Evolutionary conservation across 1,140 invertebrate species (phyloP).

Genomic region (Zaprionus camerounensis): DNA sequence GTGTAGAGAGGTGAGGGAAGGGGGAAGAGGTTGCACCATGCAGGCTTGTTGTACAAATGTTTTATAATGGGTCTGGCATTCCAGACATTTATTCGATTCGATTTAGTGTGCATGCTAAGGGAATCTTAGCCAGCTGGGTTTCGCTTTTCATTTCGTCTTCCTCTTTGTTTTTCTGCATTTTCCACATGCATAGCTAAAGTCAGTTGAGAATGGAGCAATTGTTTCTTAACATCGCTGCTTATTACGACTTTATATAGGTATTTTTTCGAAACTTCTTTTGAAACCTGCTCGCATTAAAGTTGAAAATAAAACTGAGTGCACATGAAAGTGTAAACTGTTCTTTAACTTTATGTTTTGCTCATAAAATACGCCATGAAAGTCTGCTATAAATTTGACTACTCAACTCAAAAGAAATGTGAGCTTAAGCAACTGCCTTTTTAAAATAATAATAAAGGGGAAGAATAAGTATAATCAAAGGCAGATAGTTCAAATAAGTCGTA

Average conservation of each 20-base stretch:
- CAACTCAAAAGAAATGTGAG: not conserved
- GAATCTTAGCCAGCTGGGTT: not conserved
- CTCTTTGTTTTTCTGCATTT: not conserved
- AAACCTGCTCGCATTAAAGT: not conserved
- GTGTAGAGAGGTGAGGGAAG: not conserved
- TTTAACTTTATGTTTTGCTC: not conserved
- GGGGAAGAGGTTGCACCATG: not conserved
- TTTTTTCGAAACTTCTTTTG: not conserved
- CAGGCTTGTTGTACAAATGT: conserved; percentile 10
- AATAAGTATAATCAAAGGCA: no score
- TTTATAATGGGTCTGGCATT: not conserved
- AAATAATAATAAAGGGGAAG: not conserved
- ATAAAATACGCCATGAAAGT: not conserved
- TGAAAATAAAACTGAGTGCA: not conserved
- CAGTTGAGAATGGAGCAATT: not conserved
- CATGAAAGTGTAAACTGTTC: not conserved
- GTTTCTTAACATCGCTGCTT: not conserved
- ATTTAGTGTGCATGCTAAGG: conserved; percentile 3
- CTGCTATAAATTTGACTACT: not conserved
- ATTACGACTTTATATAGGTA: not conserved
- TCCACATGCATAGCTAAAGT: not conserved
- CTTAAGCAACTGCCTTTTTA: not conserved
- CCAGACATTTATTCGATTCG: conserved; percentile 9
- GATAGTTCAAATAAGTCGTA: no score
- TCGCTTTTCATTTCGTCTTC: not conserved